phyloP scores from a whole-genome alignment of 2,888 invertebrate species.

The Ceramica pisi region DNA sequence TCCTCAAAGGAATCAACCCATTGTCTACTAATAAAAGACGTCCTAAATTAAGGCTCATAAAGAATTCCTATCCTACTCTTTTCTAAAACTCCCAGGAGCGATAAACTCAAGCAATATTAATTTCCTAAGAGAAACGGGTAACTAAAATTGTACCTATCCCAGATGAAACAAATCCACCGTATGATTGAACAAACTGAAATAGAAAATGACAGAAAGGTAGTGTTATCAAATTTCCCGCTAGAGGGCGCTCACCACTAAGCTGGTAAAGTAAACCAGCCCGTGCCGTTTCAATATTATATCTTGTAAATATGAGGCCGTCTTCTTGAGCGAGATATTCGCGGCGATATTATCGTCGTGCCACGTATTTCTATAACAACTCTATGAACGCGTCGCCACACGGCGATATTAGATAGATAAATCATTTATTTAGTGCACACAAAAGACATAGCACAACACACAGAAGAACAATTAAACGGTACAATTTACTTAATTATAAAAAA shows the following conservation, averaged over 20 bases:
- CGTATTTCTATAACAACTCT: no score
- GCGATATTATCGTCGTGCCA: no score
- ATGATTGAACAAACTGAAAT: constrained; percentile 42
- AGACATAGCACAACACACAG: no score
- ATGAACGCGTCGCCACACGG: no score
- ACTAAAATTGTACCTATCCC: background rate
- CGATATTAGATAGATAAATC: no score
- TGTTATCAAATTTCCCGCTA: constrained; percentile 23
- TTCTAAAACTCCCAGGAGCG: background rate
- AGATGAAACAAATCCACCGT: constrained; percentile 24
- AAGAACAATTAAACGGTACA: no score
- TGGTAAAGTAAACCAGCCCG: constrained; percentile 47
- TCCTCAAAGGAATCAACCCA: background rate
- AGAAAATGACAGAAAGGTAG: constrained; percentile 20
- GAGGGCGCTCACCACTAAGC: constrained; percentile 43
- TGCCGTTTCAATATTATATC: constrained; percentile 67
- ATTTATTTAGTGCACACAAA: no score
- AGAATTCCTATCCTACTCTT: background rate
- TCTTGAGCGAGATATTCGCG: no score
- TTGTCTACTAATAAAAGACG: background rate
- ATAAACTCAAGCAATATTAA: background rate
- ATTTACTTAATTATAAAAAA: no score
- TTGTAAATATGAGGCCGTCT: no score
- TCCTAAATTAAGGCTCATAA: background rate
- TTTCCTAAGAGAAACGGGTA: background rate